phyloP scores from a whole-genome alignment of 2,797 vertebrate genomes.

The Borostomias antarcticus region DNA sequence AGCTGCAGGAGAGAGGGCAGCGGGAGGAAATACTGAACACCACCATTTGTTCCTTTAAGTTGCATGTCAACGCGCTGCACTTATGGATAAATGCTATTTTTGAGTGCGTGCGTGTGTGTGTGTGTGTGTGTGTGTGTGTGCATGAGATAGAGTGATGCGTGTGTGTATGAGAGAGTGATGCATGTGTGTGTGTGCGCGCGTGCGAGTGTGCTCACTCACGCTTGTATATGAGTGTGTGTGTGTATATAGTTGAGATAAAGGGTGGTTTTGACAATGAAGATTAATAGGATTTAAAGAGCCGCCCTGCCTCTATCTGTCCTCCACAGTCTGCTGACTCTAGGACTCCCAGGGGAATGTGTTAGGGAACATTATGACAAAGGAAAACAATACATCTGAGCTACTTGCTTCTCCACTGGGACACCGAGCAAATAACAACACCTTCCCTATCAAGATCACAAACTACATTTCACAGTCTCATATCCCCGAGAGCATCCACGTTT shows the following conservation, averaged over 20 bases:
- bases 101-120: not conserved
- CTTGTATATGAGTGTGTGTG: constrained; percentile 10
- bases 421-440: constrained; percentile 58
- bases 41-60: not conserved
- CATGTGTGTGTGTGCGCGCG: not conserved
- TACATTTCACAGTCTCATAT: not conserved
- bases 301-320: constrained; percentile 48
- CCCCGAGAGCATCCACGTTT: constrained; percentile 7
- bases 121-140: not conserved
- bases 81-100: not conserved
- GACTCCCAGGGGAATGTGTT: constrained; percentile 40
- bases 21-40: constrained; percentile 24
- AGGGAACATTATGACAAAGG: constrained; percentile 31
- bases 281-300: constrained; percentile 55
- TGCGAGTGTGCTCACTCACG: not conserved
- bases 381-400: constrained; percentile 27
- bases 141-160: not conserved
- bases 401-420: constrained; percentile 40
- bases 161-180: not conserved
- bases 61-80: not conserved
- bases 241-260: constrained; percentile 10
- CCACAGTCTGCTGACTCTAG: constrained; percentile 54
- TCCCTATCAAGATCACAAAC: constrained; percentile 32
- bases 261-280: constrained; percentile 45
- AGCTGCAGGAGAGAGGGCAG: constrained; percentile 23